Conservation (phyloP, 2,113 vertebrate genomes). For the Burhinus bistriatus region DNA sequence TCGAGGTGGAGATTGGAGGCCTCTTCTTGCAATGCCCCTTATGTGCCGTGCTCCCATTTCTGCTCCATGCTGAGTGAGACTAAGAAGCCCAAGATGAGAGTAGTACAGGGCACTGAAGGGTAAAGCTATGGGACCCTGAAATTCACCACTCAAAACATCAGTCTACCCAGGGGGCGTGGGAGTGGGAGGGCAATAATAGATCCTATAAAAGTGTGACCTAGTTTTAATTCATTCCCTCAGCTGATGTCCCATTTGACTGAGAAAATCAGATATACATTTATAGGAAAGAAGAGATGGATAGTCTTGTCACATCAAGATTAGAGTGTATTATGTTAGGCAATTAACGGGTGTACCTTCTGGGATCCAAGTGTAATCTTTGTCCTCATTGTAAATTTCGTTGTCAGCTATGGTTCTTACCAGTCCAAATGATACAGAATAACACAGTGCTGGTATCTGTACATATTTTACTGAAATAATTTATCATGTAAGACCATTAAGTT, state of each 20-base stretch:
- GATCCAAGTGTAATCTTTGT: neutral
- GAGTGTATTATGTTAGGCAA: neutral
- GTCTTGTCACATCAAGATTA: neutral
- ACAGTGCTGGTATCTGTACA: neutral
- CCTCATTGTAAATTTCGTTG: neutral
- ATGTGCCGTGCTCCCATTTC: rapidly evolving
- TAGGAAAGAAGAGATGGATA: neutral
- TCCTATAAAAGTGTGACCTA: neutral
- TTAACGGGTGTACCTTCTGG: neutral
- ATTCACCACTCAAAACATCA: neutral
- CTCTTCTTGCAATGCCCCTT: neutral
- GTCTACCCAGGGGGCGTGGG: neutral
- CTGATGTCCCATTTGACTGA: neutral
- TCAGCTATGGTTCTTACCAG: neutral
- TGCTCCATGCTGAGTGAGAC: neutral
- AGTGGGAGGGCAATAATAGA: neutral
- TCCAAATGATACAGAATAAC: neutral
- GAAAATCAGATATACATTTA: neutral
- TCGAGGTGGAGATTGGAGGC: neutral
- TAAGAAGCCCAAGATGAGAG: rapidly evolving
- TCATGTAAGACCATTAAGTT: neutral
- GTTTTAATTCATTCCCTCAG: neutral
- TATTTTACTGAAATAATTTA: neutral
- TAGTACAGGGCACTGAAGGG: neutral
- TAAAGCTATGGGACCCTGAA: neutral